Conservation (phyloP, 2,888 invertebrate genomes). For the Eristalis pertinax region DNA sequence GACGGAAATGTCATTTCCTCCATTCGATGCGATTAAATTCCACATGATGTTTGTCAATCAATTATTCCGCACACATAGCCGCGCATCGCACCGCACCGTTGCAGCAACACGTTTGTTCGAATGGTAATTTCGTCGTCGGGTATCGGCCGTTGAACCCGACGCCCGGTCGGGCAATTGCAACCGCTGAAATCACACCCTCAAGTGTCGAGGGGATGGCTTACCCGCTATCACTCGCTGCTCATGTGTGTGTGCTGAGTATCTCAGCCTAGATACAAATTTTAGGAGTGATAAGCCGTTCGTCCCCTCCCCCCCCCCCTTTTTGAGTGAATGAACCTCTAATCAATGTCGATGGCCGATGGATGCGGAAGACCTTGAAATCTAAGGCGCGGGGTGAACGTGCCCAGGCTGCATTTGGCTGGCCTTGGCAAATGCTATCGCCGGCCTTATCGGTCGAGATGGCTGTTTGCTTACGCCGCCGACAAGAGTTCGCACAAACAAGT, state of each 20-base stretch:
- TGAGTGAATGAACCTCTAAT: conserved; percentile 26
- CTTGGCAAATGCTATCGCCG: conserved; percentile 6
- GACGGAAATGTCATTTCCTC: conserved; percentile 44
- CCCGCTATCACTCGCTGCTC: neutral
- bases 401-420: conserved; percentile 31
- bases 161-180: neutral
- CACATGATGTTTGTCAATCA: conserved; percentile 20
- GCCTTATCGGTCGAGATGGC: conserved; percentile 22
- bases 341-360: conserved; percentile 33
- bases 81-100: neutral
- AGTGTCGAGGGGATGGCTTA: neutral
- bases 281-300: conserved; percentile 29
- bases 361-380: conserved; percentile 27
- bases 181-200: neutral
- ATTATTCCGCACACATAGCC: conserved; percentile 13
- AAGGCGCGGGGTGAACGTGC: conserved; percentile 13
- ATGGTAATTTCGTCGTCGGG: conserved; percentile 4
- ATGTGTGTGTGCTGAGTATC: neutral
- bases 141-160: conserved; percentile 38
- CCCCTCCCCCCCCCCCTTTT: neutral
- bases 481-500: neutral
- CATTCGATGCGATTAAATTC: conserved; percentile 18
- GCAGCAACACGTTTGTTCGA: conserved; percentile 3
- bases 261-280: conserved; percentile 23
- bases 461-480: neutral